phyloP scores from a whole-genome alignment of 23 tunicate species.

The Clavelina lepadiformis region DNA sequence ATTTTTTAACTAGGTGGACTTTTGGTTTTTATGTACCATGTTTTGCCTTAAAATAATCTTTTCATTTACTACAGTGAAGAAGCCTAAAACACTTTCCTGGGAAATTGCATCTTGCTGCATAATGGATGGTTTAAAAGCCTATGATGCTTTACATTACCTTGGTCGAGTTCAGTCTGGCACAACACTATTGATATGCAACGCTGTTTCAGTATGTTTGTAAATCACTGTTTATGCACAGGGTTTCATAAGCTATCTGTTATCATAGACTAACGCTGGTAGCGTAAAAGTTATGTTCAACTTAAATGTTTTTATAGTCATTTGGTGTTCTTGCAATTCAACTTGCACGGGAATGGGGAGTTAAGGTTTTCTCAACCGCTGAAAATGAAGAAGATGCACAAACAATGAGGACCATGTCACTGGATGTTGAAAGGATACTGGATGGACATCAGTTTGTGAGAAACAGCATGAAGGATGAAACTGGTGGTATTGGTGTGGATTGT shows the following conservation, averaged over 20 bases:
- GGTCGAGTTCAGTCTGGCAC: slow-evolving; percentile 64
- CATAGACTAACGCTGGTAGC: no score
- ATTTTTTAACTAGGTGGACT: background rate
- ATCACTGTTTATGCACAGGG: background rate
- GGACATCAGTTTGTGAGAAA: slow-evolving; percentile 81
- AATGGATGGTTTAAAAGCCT: slow-evolving; percentile 73
- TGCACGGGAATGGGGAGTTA: slow-evolving; percentile 62
- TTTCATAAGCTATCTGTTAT: no score
- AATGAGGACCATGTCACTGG: slow-evolving; percentile 75
- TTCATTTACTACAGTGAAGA: slow-evolving; percentile 17
- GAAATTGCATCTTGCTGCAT: slow-evolving; percentile 76
- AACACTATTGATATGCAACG: slow-evolving; percentile 74
- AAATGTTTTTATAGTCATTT: slow-evolving; percentile 37
- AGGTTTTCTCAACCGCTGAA: slow-evolving; percentile 54
- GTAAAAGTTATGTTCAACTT: background rate
- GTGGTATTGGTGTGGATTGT: slow-evolving; percentile 69
- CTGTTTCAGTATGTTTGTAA: slow-evolving; percentile 32
- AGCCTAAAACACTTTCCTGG: slow-evolving; percentile 69
- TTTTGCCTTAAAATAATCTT: background rate
- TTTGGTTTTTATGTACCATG: background rate
- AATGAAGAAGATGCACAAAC: slow-evolving; percentile 71
- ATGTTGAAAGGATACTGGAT: slow-evolving; percentile 52
- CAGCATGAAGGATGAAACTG: slow-evolving; percentile 84
- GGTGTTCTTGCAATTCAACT: slow-evolving; percentile 71
- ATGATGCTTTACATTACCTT: slow-evolving; percentile 66